Base-by-base conservation (phyloP, 2,113 vertebrate species). In the human region DNA sequence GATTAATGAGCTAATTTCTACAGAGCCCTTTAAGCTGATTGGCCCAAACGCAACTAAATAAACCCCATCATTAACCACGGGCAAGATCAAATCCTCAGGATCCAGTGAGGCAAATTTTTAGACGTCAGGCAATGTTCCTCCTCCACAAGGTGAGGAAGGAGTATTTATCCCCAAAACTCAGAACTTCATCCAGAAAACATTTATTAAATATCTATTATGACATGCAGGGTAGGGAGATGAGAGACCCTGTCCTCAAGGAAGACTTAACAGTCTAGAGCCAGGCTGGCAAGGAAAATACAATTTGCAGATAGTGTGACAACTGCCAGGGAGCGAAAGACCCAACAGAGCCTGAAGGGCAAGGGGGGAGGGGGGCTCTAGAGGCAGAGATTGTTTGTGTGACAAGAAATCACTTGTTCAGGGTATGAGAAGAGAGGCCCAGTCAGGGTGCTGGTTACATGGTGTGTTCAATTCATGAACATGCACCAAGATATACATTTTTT, bases 1-100 rank as follows among this genome's bases (percentile, higher is more conserved):
- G 95, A 97, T 93, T 92, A 92, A 96, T 76, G 95, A 98, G 81
- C 83, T 97, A 78, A 93, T 96, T 96, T 97, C 95, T 95, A 81
- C 93, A 95, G 92, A 97, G 94, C 66, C 59, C 81, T 95, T 88
- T 83, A 89, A 96, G 94, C 73, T 98, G 96, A 97, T 1, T 93
- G 96, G 96, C 84, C 86, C 87, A 94, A 92, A 95, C 20, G 0
- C 78, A 95, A 84, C 96, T 45, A 75, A 93, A 68, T 79, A 89
- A 93, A 52, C 73, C 78, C 43, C 85, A 92, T 83, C 68, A 25
- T 96, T 96, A 92, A 90, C 90, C 78, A 95, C 0, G 72, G 73
- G 52, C 64, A 90, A 96, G 85, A 91, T 68, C 59, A 92, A 95
- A 73, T 84, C 86, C 91, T 81, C 72, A 64, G 76, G 88, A 92